Evolutionary conservation across 2,113 vertebrate genomes (phyloP).

Genomic region (Grammomys surdaster): DNA sequence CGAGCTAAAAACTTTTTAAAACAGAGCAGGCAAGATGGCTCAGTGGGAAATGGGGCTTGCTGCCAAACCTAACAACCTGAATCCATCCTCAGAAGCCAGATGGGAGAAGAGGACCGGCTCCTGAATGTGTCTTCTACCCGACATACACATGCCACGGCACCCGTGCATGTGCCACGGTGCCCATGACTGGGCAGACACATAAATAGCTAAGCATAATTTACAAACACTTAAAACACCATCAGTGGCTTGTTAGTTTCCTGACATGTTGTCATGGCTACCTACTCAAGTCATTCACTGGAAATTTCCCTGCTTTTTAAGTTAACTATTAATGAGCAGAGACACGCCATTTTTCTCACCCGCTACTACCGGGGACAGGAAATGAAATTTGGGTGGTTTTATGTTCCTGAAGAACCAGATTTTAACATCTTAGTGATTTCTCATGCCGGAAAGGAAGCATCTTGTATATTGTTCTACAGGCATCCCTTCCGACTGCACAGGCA

Average conservation of each 20-base stretch:
- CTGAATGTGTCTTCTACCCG: background rate
- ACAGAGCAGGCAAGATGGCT: background rate
- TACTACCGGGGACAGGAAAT: background rate
- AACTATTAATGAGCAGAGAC: background rate
- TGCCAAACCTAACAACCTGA: background rate
- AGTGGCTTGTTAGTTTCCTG: slow-evolving; percentile 4
- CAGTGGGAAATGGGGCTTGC: background rate
- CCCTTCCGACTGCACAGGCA: background rate
- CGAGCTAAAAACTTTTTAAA: slow-evolving; percentile 42
- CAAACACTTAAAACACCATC: slow-evolving; percentile 16
- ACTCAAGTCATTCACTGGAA: background rate
- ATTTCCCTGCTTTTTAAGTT: background rate
- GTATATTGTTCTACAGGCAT: background rate
- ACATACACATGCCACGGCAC: too few relatives aligned
- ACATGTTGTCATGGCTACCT: background rate
- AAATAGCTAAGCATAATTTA: too few relatives aligned
- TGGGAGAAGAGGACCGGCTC: background rate
- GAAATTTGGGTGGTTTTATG: background rate
- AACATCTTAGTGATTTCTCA: slow-evolving; percentile 1
- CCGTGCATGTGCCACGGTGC: too few relatives aligned
- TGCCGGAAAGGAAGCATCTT: background rate
- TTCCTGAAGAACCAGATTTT: background rate
- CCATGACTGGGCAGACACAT: background rate
- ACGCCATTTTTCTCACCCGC: background rate
- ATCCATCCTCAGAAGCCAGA: background rate